Percentiles rank a stretch among this genome's conserved stretches.
These are phyloP conservation scores for Leptopilina myrica DNA, from an alignment of 2,888 invertebrate species.

Conservation along the genomic window DNA sequence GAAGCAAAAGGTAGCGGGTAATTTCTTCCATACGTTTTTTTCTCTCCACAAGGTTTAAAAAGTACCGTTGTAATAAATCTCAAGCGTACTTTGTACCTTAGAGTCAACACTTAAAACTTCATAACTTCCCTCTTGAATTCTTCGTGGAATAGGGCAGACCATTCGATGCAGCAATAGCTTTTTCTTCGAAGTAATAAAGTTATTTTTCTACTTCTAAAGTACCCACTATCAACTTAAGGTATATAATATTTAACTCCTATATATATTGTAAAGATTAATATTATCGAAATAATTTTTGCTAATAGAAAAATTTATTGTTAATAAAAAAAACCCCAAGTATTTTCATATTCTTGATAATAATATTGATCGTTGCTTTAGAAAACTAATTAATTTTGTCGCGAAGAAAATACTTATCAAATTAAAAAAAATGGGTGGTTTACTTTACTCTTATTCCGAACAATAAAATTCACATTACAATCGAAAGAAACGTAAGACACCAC, in stretches of 20 bases:
- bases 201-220: conserved; percentile 1
- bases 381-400: too few relatives aligned
- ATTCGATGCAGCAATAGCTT: neutral
- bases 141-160: conserved; percentile 2
- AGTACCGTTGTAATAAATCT: conserved; percentile 25
- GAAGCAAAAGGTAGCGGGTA: conserved; percentile 17
- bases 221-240: neutral
- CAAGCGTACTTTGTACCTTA: conserved; percentile 16
- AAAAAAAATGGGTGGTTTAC: neutral
- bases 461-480: conserved; percentile 7
- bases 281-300: too few relatives aligned
- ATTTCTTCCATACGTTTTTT: conserved; percentile 22
- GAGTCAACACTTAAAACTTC: conserved; percentile 28
- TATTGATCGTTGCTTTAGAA: too few relatives aligned
- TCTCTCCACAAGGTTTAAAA: conserved; percentile 7
- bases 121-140: conserved; percentile 25
- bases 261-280: neutral
- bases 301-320: too few relatives aligned
- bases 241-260: neutral
- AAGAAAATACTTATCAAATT: neutral
- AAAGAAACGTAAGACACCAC: neutral
- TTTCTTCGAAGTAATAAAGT: conserved; percentile 4
- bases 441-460: neutral
- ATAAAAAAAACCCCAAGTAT: too few relatives aligned
- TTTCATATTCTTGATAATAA: too few relatives aligned